Evolutionary conservation across 2,113 vertebrate genomes (phyloP), one percentile per base, ranked within the genome.

Genomic region (Orthonyx spaldingii): DNA sequence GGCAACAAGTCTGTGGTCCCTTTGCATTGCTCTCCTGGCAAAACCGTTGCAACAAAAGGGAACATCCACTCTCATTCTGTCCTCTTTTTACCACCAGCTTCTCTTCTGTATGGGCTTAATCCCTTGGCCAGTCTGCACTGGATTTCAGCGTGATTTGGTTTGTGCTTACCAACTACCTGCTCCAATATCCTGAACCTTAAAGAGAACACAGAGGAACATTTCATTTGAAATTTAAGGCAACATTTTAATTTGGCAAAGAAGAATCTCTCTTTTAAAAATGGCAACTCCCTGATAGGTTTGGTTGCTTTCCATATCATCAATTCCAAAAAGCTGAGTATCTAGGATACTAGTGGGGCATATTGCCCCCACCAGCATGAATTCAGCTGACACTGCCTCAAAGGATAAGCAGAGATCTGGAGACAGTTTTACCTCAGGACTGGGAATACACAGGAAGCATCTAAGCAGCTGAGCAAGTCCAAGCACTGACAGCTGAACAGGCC

Each of bases 201-300:
- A 79, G 42, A 88, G 76, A 96, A 84, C 7, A 55, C 13, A 82
- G 76, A 35, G 32, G 66, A 93, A 23, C 39, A 87, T 90, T 97
- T 91, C 4, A 74, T 89, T 87, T 89, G 77, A 93, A 84, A 46
- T 78, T 85, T 50, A 84, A 52, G 78, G 65, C 63, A 97, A 82
- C 5, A 21, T 74, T 90, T 79, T 66, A 84, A 46, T 95, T 86
- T 20, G n/a, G 66, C 59, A 41, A 68, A 72, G 37, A 92, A 97
- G 95, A 90, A 78, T 52, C 52, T 92, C 30, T 75, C 77, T 96
- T 95, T 75, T 66, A 89, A 97, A 97, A 96, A 96, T 49, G 28
- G 59, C 88, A 87, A 4, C 27, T 91, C 84, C 42, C 85, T 84
- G 92, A 94, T 82, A 96, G 79, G 52, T 90, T 76, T 87, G 72